Evolutionary conservation across 2,888 invertebrate genomes (phyloP), one percentile per base, ranked within the genome.

Genomic region (Aleiodes testaceus): DNA sequence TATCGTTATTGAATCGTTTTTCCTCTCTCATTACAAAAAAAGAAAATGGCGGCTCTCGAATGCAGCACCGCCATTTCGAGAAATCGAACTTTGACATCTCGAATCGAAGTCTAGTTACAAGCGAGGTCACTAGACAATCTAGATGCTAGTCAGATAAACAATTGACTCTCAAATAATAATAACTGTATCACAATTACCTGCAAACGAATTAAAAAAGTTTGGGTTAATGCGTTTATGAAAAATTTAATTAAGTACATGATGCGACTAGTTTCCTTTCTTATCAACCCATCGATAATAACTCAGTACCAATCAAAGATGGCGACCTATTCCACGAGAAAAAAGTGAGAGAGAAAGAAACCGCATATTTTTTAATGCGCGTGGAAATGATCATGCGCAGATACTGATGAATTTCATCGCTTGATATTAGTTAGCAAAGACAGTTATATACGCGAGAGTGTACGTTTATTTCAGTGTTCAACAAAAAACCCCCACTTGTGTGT

Each of bases 361-460:
- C 11, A 36, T 6, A 11, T 26, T 3, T 55, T 26, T 55, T 30
- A 20, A 14, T 30, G 14, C n/a, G 12, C 30, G 30, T 53, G 50
- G 50, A 50, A 36, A 30, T 55, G 55, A 55, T 55, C 55, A 30
- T 55, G 55, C 55, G 55, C 55, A 55, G 30, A 26, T 55, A 11
- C 30, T 12, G n/a, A 26, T 55, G 22, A 18, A 53, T 12, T 53
- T 20, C 16, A n/a, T 55, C 14, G n/a, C 55, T 55, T 14, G 1
- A 50, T 50, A 50, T 20, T 11, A 14, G 18, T 3, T 22, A 22
- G 22, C 2, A 22, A 50, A 50, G 36, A 36, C 50, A 18, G 18
- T 50, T 18, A 18, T 16, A 50, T n/a, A 50, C 7, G 12, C 55
- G 26, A n/a, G 30, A 22, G 26, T 55, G 14, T 55, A 30, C 26